phyloP scores from a whole-genome alignment of 2,797 vertebrate genomes.

The Halcyon leucocephala region DNA sequence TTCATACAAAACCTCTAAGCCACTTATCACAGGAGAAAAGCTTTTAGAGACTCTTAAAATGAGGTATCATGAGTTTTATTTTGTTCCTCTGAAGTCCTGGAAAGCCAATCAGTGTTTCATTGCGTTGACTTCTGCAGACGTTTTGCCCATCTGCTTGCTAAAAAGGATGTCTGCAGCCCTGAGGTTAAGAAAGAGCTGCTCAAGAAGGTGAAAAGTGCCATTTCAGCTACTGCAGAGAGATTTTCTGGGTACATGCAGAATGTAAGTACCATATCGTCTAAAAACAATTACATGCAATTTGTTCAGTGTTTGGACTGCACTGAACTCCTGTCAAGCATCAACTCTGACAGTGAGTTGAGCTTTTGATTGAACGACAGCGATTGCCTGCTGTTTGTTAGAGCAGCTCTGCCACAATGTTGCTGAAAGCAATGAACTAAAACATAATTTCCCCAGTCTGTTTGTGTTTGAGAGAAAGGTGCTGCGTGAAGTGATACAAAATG shows the following conservation, averaged over 20 bases:
- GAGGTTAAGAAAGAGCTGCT: slow-evolving; percentile 96
- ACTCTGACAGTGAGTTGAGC: background rate
- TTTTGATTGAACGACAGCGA: background rate
- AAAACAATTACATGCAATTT: background rate
- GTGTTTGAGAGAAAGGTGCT: background rate
- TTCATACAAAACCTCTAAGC: background rate
- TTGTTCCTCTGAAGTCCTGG: background rate
- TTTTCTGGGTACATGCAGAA: slow-evolving; percentile 99
- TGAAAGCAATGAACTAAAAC: background rate
- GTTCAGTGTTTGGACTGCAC: background rate
- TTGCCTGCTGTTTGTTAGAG: background rate
- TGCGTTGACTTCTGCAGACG: slow-evolving; percentile 83
- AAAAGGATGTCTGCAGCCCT: slow-evolving; percentile 93
- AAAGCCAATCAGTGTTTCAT: slow-evolving; percentile 17
- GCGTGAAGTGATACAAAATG: background rate
- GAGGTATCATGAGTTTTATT: background rate
- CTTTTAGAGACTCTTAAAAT: slow-evolving; percentile 31
- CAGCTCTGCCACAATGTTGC: background rate
- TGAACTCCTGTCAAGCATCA: background rate
- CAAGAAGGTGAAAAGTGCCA: slow-evolving; percentile 96
- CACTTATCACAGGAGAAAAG: background rate
- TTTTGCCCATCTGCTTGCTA: slow-evolving; percentile 94
- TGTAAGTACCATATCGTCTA: slow-evolving; percentile 79
- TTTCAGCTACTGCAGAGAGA: slow-evolving; percentile 96
- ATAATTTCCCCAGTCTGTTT: background rate